Conservation (phyloP, 2,888 invertebrate genomes). For the Heliconius ethilla region DNA sequence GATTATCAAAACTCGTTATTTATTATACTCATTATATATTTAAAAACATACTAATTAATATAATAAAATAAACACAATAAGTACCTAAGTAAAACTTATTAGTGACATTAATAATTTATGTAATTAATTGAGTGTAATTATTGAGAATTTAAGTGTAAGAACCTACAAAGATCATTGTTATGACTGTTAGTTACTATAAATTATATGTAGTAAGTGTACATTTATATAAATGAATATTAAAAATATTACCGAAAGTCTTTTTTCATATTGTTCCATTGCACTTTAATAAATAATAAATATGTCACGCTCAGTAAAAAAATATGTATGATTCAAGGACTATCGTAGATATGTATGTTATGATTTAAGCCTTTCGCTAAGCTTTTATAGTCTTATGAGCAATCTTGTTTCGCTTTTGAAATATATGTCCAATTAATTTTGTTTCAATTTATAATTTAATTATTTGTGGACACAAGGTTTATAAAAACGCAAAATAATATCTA, state of each 20-base stretch:
- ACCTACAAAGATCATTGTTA: no score
- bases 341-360: conserved; percentile 10
- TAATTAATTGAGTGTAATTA: not conserved
- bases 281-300: not conserved
- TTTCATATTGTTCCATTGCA: conserved; percentile 42
- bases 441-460: not conserved
- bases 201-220: not conserved
- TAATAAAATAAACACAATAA: not conserved
- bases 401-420: conserved; percentile 1
- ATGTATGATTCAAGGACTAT: conserved; percentile 19
- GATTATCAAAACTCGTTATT: conserved; percentile 11
- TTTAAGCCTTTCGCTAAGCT: conserved; percentile 31
- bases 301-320: not conserved
- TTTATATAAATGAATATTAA: not conserved
- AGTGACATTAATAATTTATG: not conserved
- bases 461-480: not conserved
- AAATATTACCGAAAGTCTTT: conserved; percentile 38
- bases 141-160: not conserved
- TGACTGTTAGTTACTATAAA: no score
- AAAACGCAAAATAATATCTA: not conserved
- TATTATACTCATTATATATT: not conserved
- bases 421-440: not conserved
- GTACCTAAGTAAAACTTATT: not conserved
- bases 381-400: conserved; percentile 30
- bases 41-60: conserved; percentile 11